Base-by-base conservation (phyloP, 2,797 vertebrate species). In the Microcaecilia unicolor region DNA sequence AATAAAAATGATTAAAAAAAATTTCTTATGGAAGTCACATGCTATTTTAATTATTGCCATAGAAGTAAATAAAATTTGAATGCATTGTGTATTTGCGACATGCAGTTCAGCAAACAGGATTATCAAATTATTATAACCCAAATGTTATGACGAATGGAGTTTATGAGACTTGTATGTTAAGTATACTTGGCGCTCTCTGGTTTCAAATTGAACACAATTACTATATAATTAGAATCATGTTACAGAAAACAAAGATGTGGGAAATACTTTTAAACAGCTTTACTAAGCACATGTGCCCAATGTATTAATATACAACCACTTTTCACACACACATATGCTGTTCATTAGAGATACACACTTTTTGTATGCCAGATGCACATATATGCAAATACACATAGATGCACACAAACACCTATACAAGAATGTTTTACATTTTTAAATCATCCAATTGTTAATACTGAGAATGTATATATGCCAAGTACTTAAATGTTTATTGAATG, bases 121-220 rank as follows among this genome's bases (percentile, higher is more conserved):
- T 68, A 60, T 48, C 26, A 34, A n/a, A n/a, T n/a, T n/a, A 54
- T 61, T 69, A 73, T 61, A 13, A 60, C 60, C 50, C 64, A 69
- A 65, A 72, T 72, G 73, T 46, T 58, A 67, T 80, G 77, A 75
- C 34, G 71, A 71, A 78, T 76, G 70, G 54, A 74, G 64, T 72
- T 72, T 67, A 73, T 58, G 70, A 59, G 58, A 71, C 51, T 63
- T 63, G 53, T 57, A 60, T 41, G 58, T 59, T 60, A 62, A 61
- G 41, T 58, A 41, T 15, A 40, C 37, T 52, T 51, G 55, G 56
- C 55, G 45, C 42, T 60, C 56, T 70, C 65, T 48, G 37, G 34
- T 52, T 58, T 52, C 6, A 63, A 57, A 71, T 62, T 31, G 45
- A 44, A 61, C 48, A 47, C 31, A 25, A 30, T 35, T 58, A 41